Evolutionary conservation across 1,140 invertebrate species (phyloP).

Genomic region (Drosophila sp.): DNA sequence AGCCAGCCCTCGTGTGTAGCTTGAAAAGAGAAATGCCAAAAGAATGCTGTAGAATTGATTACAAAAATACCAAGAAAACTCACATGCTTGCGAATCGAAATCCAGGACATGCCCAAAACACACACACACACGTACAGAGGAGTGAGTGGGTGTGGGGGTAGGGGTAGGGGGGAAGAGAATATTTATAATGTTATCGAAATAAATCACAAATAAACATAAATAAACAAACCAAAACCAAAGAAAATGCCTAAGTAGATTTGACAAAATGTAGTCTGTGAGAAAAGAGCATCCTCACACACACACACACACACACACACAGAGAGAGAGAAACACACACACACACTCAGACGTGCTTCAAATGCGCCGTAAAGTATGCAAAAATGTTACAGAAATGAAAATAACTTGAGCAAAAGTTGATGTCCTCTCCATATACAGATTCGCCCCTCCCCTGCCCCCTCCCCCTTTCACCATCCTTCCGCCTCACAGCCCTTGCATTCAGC

Average conservation of each 20-base stretch:
- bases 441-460: not conserved
- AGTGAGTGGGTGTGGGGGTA: slow-evolving; percentile 3
- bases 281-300: slow-evolving; percentile 33
- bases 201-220: slow-evolving; percentile 82
- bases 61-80: slow-evolving; percentile 17
- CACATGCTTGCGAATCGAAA: slow-evolving; percentile 11
- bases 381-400: slow-evolving; percentile 79
- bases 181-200: slow-evolving; percentile 81
- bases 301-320: slow-evolving; percentile 9
- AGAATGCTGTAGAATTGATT: slow-evolving; percentile 3
- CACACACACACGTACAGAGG: slow-evolving; percentile 1
- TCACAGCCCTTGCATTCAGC: slow-evolving; percentile 13
- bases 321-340: slow-evolving; percentile 10
- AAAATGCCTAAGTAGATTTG: slow-evolving; percentile 79
- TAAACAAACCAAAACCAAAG: slow-evolving; percentile 72
- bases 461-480: not conserved
- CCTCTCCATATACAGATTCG: slow-evolving; percentile 20
- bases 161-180: slow-evolving; percentile 32
- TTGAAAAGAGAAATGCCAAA: not conserved
- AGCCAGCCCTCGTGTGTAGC: not conserved
- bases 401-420: slow-evolving; percentile 72
- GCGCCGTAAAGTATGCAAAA: slow-evolving; percentile 78
- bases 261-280: slow-evolving; percentile 67
- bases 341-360: slow-evolving; percentile 66
- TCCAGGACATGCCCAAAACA: not conserved